Evolutionary conservation across 2,888 invertebrate species (phyloP).

Genomic region (Gymnosoma rotundatum): DNA sequence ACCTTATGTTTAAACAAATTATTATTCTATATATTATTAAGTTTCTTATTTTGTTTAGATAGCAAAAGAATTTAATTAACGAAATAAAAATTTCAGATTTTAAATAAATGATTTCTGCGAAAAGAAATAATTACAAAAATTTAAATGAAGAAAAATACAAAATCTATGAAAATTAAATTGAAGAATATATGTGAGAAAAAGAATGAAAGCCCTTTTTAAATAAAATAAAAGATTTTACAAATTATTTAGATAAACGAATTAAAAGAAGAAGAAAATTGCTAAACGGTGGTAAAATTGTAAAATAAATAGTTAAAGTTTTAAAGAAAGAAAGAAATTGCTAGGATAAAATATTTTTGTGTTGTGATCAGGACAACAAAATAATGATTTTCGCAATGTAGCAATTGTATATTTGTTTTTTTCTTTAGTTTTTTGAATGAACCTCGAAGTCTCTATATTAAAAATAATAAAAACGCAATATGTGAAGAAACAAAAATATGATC

Average conservation of each 20-base stretch:
- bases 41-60: slow-evolving; percentile 30
- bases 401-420: no score
- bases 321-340: no score
- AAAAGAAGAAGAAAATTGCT: no score
- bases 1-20: slow-evolving; percentile 22
- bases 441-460: no score
- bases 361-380: no score
- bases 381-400: no score
- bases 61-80: slow-evolving; percentile 21
- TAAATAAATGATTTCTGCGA: slow-evolving; percentile 49
- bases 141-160: slow-evolving; percentile 36
- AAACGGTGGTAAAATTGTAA: no score
- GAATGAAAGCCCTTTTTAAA: background rate
- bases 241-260: background rate
- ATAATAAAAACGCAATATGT: no score
- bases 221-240: background rate
- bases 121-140: slow-evolving; percentile 44
- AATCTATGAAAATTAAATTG: background rate
- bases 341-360: no score
- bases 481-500: no score
- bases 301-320: no score
- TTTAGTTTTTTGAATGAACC: no score
- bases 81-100: slow-evolving; percentile 30
- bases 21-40: slow-evolving; percentile 12
- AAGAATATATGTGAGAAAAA: slow-evolving; percentile 20